Conservation (phyloP, 2,888 invertebrate genomes). For the Pheosia tremula region DNA sequence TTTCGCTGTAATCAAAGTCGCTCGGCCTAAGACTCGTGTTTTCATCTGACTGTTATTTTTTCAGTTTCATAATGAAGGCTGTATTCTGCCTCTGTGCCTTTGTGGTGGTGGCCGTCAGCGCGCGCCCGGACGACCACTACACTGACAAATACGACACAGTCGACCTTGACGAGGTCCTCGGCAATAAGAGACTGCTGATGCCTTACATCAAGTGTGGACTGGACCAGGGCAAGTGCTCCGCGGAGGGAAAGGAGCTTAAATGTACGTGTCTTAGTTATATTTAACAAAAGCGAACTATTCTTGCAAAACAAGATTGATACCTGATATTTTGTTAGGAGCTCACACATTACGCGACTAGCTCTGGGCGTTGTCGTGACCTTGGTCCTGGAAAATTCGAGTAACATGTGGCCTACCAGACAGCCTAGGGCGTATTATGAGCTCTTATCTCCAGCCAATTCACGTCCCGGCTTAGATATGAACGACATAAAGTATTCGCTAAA, state of each 20-base stretch:
- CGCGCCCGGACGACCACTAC: slow-evolving; percentile 52
- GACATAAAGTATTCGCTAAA: too few relatives aligned
- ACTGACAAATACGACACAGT: slow-evolving; percentile 50
- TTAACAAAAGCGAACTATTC: too few relatives aligned
- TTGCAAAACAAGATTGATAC: too few relatives aligned
- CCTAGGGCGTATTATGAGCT: too few relatives aligned
- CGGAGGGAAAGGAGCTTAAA: slow-evolving; percentile 87
- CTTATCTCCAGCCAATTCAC: too few relatives aligned
- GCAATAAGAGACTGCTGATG: slow-evolving; percentile 84
- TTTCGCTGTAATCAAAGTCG: too few relatives aligned
- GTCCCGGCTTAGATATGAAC: too few relatives aligned
- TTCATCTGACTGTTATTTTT: neutral
- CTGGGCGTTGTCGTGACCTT: too few relatives aligned
- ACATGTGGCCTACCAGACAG: too few relatives aligned
- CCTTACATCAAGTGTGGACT: slow-evolving; percentile 87
- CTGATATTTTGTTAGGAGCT: too few relatives aligned
- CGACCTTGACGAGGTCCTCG: slow-evolving; percentile 85
- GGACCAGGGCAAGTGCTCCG: slow-evolving; percentile 84
- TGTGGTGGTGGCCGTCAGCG: slow-evolving; percentile 42
- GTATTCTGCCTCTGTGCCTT: slow-evolving; percentile 50
- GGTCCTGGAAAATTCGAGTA: too few relatives aligned
- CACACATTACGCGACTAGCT: too few relatives aligned
- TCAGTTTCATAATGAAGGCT: slow-evolving; percentile 43
- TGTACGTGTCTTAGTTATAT: slow-evolving; percentile 68
- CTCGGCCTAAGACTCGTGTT: neutral